A percentile compares a stretch with the other conserved stretches of the same genome.
Conservation (phyloP, 2,113 vertebrate species). For the Albula glossodonta region DNA sequence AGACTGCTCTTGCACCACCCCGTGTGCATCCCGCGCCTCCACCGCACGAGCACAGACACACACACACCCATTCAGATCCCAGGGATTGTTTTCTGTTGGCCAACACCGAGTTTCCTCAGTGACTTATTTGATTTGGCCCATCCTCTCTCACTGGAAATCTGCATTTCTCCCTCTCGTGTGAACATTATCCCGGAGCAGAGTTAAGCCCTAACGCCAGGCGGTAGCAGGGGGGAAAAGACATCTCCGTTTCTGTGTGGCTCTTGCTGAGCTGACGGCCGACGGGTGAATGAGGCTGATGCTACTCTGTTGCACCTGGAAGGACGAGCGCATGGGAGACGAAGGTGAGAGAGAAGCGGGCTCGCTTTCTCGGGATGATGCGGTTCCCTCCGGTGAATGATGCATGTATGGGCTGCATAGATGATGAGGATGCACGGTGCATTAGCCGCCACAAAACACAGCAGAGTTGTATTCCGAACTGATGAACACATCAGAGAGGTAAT, state of each 20-base stretch:
- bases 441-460: background rate
- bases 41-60: background rate
- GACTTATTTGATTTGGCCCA: conserved; percentile 50
- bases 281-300: conserved; percentile 92
- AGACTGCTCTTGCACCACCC: background rate
- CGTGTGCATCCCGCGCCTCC: conserved; percentile 3
- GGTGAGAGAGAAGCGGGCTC: conserved; percentile 63
- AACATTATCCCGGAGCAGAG: conserved; percentile 33
- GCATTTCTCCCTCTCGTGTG: conserved; percentile 35
- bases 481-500: background rate
- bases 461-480: background rate
- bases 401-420: background rate
- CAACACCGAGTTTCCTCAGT: conserved; percentile 27
- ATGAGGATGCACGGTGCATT: background rate
- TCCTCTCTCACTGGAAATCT: conserved; percentile 51
- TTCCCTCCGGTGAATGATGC: background rate
- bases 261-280: conserved; percentile 53
- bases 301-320: conserved; percentile 93
- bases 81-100: conserved; percentile 53
- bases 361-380: background rate
- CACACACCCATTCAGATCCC: conserved; percentile 13
- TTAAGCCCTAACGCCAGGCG: conserved; percentile 46
- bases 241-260: conserved; percentile 55
- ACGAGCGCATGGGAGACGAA: conserved; percentile 94
- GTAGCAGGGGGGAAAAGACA: conserved; percentile 35